Evolutionary conservation across 2,113 vertebrate genomes (phyloP).

Genomic region (Hyla sarda): DNA sequence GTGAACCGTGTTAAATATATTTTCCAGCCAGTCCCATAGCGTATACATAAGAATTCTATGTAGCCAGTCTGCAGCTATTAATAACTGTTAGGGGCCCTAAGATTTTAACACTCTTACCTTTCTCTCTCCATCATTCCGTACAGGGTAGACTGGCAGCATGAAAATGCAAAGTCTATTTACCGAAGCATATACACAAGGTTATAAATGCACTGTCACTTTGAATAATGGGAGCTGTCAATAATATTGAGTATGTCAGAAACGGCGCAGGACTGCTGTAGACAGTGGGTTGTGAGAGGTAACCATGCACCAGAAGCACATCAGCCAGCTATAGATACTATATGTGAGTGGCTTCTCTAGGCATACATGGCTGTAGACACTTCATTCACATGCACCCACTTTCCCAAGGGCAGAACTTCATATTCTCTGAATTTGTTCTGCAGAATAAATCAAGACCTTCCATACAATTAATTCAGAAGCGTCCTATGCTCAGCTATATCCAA

Average conservation of each 20-base stretch:
- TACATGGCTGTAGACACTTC: neutral
- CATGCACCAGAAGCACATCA: neutral
- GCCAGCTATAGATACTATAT: neutral
- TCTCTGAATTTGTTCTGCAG: neutral
- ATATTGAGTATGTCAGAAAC: slow-evolving; percentile 13
- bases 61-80: no score
- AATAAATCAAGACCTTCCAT: slow-evolving; percentile 12
- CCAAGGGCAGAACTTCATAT: neutral
- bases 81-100: no score
- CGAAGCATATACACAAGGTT: slow-evolving; percentile 24
- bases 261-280: neutral
- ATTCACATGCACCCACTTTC: neutral
- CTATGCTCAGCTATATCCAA: neutral
- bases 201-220: slow-evolving; percentile 49
- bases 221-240: slow-evolving; percentile 35
- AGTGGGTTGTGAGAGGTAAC: neutral
- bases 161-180: neutral
- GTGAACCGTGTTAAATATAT: no score
- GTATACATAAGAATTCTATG: no score
- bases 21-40: no score
- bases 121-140: neutral
- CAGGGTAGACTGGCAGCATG: neutral
- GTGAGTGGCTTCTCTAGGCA: neutral
- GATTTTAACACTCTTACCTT: no score
- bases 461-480: neutral